These are phyloP conservation scores for Micrasema longulum DNA, from an alignment of 1,140 invertebrate genomes.

Conservation along the genomic window DNA sequence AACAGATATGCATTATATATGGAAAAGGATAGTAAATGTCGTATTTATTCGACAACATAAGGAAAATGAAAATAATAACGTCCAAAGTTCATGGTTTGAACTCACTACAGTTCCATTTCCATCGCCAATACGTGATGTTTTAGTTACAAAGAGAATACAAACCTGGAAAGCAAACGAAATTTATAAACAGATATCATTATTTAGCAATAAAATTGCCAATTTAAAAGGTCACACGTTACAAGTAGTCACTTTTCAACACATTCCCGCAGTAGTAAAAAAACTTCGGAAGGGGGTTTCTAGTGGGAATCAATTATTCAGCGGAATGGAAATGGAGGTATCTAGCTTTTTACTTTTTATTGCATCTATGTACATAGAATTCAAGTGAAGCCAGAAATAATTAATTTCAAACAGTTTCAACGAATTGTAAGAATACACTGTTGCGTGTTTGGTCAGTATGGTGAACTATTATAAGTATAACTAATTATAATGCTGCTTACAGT, in stretches of 20 bases:
- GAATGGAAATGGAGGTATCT: slow-evolving; percentile 74
- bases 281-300: slow-evolving; percentile 48
- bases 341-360: neutral
- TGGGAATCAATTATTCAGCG: slow-evolving; percentile 58
- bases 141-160: slow-evolving; percentile 71
- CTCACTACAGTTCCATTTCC: slow-evolving; percentile 80
- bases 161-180: slow-evolving; percentile 74
- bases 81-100: slow-evolving; percentile 72
- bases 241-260: slow-evolving; percentile 77
- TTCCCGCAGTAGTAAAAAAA: slow-evolving; percentile 74
- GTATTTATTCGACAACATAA: slow-evolving; percentile 76
- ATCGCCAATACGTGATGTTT: slow-evolving; percentile 64
- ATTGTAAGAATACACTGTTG: too few relatives aligned
- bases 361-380: too few relatives aligned
- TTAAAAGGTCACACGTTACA: slow-evolving; percentile 69
- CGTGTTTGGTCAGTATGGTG: too few relatives aligned
- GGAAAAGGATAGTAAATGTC: slow-evolving; percentile 81
- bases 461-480: too few relatives aligned
- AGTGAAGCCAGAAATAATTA: too few relatives aligned
- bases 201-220: slow-evolving; percentile 72
- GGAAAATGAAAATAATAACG: slow-evolving; percentile 54
- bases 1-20: slow-evolving; percentile 76
- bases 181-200: slow-evolving; percentile 68
- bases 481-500: too few relatives aligned
- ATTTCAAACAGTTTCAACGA: too few relatives aligned